A percentile compares a stretch with the other conserved stretches of the same genome.
Conservation (phyloP, 2,113 vertebrate species). For the Prinia subflava region DNA sequence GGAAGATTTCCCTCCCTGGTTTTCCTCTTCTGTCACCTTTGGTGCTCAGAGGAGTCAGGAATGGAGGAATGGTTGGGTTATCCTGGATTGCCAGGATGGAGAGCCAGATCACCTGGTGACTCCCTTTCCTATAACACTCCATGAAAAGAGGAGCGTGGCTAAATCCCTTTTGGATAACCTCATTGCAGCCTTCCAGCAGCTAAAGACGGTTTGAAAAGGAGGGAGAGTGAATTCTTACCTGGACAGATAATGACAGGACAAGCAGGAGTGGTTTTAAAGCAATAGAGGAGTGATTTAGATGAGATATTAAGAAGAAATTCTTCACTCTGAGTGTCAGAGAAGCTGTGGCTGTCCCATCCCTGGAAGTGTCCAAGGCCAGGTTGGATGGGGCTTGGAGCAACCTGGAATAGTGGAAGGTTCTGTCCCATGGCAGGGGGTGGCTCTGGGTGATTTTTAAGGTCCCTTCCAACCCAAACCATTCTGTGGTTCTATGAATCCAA, state of each 20-base stretch:
- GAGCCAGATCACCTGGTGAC: accelerated
- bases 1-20: not conserved
- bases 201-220: not conserved
- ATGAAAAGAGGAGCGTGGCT: not conserved
- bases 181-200: not conserved
- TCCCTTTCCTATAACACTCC: not conserved
- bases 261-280: not conserved
- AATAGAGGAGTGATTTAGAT: not conserved
- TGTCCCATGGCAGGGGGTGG: not conserved
- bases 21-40: not conserved
- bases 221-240: not conserved
- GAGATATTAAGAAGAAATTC: not conserved
- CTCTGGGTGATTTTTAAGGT: not conserved
- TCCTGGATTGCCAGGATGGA: not conserved
- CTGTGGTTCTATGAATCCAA: not conserved
- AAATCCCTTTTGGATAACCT: not conserved
- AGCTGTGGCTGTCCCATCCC: not conserved
- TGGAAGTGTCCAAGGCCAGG: not conserved
- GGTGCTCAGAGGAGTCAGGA: not conserved
- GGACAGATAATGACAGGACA: not conserved
- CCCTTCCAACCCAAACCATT: not conserved
- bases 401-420: not conserved
- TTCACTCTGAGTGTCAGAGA: not conserved
- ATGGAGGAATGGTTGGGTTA: not conserved
- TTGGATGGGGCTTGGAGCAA: not conserved